Base-by-base conservation (phyloP, 2,113 vertebrate species). In the Calypte anna region DNA sequence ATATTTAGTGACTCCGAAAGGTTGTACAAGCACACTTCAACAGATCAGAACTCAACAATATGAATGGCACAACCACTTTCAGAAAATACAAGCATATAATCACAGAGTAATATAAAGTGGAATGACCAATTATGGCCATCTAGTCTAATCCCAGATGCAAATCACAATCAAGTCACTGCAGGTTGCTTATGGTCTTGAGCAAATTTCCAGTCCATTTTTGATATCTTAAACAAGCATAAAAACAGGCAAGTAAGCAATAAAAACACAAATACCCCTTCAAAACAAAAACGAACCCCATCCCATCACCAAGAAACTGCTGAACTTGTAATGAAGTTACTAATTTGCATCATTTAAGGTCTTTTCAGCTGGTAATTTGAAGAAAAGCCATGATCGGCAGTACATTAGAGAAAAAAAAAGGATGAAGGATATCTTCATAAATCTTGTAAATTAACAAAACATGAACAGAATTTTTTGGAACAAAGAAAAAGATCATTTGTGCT, bases 241-340 rank as follows among this genome's bases (percentile, higher is more conserved):
- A 54, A 2, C 30, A 88, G 83, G 12, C 14, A 78, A 79, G 17
- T 3, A 64, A 85, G 12, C 9, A 67, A 67, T 27, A 8, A 69
- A 66, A 70, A 43, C 5, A 2, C 31, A 36, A 82, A 53, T 33
- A 55, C 3, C 0, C 3, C 2, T 10, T 6, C 2, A 58, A 2
- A 23, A 44, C 66, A 46, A 12, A 27, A 38, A 75, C 63, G 12
- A 3, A 6, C n/a, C n/a, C 54, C 19, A 59, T 64, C 11, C 6
- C 20, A 57, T 27, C 15, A 75, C 4, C 33, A 79, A 46, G 57
- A 67, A 92, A 58, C 1, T 48, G 61, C 0, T 76, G 27, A 63
- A 55, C 12, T 57, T 81, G 50, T 50, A 85, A 9, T 21, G 3
- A 82, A 75, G 5, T 7, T 58, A 70, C 9, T 85, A 70, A 79